Conservation (phyloP, 2,797 vertebrate genomes). For the Gorsachius magnificus region DNA sequence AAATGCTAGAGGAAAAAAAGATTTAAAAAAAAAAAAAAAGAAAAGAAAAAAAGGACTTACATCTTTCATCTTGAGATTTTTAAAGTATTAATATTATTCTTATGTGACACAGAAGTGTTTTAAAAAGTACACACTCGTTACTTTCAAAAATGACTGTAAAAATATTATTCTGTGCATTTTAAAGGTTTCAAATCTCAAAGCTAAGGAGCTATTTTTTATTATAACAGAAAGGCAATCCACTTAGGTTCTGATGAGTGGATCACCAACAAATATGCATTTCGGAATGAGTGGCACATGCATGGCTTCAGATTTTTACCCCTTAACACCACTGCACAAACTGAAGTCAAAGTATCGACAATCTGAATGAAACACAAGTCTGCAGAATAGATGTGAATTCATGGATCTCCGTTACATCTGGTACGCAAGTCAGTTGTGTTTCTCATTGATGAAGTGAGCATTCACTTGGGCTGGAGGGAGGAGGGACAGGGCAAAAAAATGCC, state of each 20-base stretch:
- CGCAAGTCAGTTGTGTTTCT: constrained; percentile 18
- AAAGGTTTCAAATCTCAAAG: constrained; percentile 36
- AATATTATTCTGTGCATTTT: constrained; percentile 40
- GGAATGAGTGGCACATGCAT: background rate
- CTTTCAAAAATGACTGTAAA: constrained; percentile 56
- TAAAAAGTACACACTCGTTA: constrained; percentile 59
- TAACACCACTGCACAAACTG: background rate
- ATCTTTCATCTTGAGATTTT: constrained; percentile 73
- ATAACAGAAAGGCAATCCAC: constrained; percentile 4
- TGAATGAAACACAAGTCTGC: constrained; percentile 29
- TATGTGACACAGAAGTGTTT: constrained; percentile 53
- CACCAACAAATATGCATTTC: background rate
- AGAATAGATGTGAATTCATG: constrained; percentile 20
- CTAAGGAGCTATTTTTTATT: constrained; percentile 25
- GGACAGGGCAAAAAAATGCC: constrained; percentile 23
- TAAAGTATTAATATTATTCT: constrained; percentile 72
- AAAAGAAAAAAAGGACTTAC: constrained; percentile 72
- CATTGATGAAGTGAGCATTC: constrained; percentile 42
- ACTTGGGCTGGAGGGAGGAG: background rate
- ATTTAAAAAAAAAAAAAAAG: constrained; percentile 60
- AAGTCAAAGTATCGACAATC: background rate
- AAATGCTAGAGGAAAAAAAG: constrained; percentile 85
- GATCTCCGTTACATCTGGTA: constrained; percentile 12
- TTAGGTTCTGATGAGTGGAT: constrained; percentile 16
- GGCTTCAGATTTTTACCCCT: constrained; percentile 4